Conservation (phyloP, 2,113 vertebrate species). For the Tenrec ecaudatus region DNA sequence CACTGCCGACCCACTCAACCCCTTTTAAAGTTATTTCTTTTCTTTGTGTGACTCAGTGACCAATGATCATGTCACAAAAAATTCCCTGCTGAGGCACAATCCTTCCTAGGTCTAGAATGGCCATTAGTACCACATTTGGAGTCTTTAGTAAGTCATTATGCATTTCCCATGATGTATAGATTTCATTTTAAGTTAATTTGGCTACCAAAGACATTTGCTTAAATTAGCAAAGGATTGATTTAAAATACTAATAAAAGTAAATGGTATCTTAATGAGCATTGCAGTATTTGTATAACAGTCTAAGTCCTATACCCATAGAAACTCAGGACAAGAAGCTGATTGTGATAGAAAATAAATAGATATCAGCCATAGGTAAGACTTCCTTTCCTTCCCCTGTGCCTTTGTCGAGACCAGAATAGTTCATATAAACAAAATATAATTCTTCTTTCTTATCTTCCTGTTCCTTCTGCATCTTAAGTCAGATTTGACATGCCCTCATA, state of each 20-base stretch:
- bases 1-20: slow-evolving; percentile 6
- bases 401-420: slow-evolving; percentile 47
- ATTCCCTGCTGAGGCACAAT: slow-evolving; percentile 40
- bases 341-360: slow-evolving; percentile 68
- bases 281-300: slow-evolving; percentile 19
- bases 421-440: slow-evolving; percentile 73
- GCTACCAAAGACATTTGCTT: slow-evolving; percentile 21
- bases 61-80: slow-evolving; percentile 46
- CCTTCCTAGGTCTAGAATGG: background rate
- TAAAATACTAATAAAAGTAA: slow-evolving; percentile 69
- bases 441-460: slow-evolving; percentile 63
- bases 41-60: background rate
- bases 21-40: slow-evolving; percentile 40
- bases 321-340: slow-evolving; percentile 41
- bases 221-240: slow-evolving; percentile 64
- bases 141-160: slow-evolving; percentile 62
- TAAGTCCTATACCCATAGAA: slow-evolving; percentile 55
- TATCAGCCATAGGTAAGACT: slow-evolving; percentile 58
- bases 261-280: slow-evolving; percentile 46
- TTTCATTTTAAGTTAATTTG: slow-evolving; percentile 57
- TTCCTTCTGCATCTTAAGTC: slow-evolving; percentile 63
- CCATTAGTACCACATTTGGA: slow-evolving; percentile 38
- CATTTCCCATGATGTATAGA: slow-evolving; percentile 50
- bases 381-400: background rate
- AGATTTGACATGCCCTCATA: slow-evolving; percentile 51